Percentiles rank a stretch among this genome's conserved stretches.
Evolutionary conservation across 1,140 invertebrate genomes (phyloP).

Genomic region (Drosophila prosaltans): DNA sequence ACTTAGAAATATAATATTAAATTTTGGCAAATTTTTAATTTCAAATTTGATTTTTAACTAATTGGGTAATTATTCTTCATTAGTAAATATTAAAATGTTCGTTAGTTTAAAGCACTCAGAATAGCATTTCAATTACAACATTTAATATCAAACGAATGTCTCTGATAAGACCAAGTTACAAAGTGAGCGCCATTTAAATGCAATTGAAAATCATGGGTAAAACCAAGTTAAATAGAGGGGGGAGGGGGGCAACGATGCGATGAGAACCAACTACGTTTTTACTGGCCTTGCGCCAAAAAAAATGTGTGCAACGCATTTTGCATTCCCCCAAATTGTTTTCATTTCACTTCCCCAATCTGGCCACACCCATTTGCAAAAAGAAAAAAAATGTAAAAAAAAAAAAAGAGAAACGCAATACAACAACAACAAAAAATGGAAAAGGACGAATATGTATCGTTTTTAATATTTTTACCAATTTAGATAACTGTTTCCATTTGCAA

Average conservation of each 20-base stretch:
- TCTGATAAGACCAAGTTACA: conserved; percentile 7
- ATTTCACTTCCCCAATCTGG: conserved; percentile 35
- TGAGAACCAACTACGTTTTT: conserved; percentile 25
- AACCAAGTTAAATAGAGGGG: conserved; percentile 15
- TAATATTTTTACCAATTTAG: conserved; percentile 82
- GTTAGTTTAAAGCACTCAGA: no score
- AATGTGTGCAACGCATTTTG: conserved; percentile 48
- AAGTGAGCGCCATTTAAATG: conserved; percentile 14
- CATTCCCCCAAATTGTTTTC: conserved; percentile 29
- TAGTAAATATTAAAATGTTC: no score
- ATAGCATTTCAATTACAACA: no score
- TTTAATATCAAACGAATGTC: not conserved
- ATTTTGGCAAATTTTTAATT: no score
- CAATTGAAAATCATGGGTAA: not conserved
- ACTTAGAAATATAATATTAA: no score
- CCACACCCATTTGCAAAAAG: conserved; percentile 30
- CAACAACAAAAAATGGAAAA: not conserved
- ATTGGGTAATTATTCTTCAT: no score
- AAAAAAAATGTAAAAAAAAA: not conserved
- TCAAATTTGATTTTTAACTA: no score
- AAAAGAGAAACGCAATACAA: not conserved
- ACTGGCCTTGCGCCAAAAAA: conserved; percentile 52
- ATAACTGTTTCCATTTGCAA: conserved; percentile 83
- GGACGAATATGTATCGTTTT: conserved; percentile 61
- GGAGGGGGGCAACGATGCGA: conserved; percentile 29